Evolutionary conservation across 2,888 invertebrate genomes (phyloP).

Genomic region (Calameuta idolon): DNA sequence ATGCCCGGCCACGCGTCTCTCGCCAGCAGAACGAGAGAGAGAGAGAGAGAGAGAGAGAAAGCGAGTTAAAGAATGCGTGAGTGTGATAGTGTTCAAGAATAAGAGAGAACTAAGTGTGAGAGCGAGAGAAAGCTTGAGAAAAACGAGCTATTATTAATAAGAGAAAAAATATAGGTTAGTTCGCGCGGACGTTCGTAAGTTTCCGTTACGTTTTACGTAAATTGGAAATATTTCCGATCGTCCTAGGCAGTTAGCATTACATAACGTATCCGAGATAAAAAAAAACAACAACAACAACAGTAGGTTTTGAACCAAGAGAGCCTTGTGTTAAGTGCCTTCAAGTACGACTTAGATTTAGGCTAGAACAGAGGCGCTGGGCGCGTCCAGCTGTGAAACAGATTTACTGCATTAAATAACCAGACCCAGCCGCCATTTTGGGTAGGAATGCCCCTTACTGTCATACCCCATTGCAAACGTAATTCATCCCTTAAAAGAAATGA

Average conservation of each 20-base stretch:
- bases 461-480: not conserved
- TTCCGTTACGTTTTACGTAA: constrained; percentile 16
- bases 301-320: constrained; percentile 63
- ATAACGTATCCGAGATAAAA: constrained; percentile 7
- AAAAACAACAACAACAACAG: constrained; percentile 20
- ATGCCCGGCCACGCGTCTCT: not conserved
- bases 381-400: constrained; percentile 58
- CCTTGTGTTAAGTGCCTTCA: constrained; percentile 68
- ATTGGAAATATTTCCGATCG: not conserved
- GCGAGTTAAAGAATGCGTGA: constrained; percentile 15
- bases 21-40: constrained; percentile 5
- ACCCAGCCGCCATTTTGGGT: not conserved
- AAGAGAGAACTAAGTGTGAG: constrained; percentile 15
- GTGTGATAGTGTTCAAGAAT: constrained; percentile 19
- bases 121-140: constrained; percentile 20
- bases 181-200: constrained; percentile 16
- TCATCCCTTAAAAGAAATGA: not conserved
- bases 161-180: constrained; percentile 28
- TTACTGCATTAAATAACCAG: constrained; percentile 54
- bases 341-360: constrained; percentile 65
- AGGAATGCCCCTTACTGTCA: not conserved
- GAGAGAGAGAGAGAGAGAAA: constrained; percentile 13
- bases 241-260: constrained; percentile 11
- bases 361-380: constrained; percentile 65
- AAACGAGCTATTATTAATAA: constrained; percentile 31